phyloP scores from a whole-genome alignment of 2,888 invertebrate species.

The Sphecodes monilicornis region DNA sequence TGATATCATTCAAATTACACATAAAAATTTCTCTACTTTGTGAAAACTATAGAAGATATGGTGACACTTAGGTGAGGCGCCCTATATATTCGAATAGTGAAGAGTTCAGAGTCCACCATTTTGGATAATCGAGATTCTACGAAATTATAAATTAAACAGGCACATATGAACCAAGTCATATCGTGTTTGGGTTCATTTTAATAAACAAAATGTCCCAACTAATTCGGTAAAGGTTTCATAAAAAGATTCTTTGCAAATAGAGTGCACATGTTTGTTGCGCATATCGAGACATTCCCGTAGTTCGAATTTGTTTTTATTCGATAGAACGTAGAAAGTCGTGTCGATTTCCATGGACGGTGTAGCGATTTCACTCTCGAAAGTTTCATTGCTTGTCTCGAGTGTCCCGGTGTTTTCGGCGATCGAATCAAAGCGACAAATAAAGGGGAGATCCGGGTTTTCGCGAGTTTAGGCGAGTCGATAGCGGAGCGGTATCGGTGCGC shows the following conservation, averaged over 20 bases:
- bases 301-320: not conserved
- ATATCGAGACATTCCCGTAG: not conserved
- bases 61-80: too few relatives aligned
- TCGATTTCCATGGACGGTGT: not conserved
- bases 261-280: not conserved
- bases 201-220: not conserved
- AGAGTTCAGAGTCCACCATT: too few relatives aligned
- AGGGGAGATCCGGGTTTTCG: slow-evolving; percentile 20
- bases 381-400: slow-evolving; percentile 6
- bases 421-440: slow-evolving; percentile 7
- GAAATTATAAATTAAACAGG: not conserved
- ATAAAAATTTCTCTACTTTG: too few relatives aligned
- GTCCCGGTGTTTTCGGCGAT: slow-evolving; percentile 4
- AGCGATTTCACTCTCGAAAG: not conserved
- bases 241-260: not conserved
- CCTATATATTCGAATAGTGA: too few relatives aligned
- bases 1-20: too few relatives aligned
- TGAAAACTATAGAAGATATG: too few relatives aligned
- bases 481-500: not conserved
- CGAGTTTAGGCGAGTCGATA: slow-evolving; percentile 29
- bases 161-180: not conserved
- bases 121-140: not conserved
- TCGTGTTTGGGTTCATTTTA: not conserved
- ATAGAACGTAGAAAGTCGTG: not conserved
- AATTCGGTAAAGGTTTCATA: not conserved